Conservation (phyloP, 2,797 vertebrate genomes). For the Cirrhinus molitorella region DNA sequence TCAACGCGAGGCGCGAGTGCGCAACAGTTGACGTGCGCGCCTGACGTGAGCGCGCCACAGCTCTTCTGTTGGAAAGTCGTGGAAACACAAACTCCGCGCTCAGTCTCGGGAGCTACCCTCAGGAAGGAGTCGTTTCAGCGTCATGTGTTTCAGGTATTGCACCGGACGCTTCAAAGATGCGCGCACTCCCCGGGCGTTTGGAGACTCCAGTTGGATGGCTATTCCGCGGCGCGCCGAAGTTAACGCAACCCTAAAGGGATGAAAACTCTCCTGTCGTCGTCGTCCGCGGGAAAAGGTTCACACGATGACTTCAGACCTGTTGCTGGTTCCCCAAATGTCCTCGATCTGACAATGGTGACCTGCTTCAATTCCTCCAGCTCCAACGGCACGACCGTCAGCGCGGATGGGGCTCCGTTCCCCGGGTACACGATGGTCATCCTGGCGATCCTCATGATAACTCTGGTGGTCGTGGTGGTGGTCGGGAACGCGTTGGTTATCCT, state of each 20-base stretch:
- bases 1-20: slow-evolving; percentile 30
- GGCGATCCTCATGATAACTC: slow-evolving; percentile 83
- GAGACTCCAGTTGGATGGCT: slow-evolving; percentile 13
- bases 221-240: slow-evolving; percentile 29
- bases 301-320: slow-evolving; percentile 49
- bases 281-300: neutral
- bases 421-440: slow-evolving; percentile 77
- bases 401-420: slow-evolving; percentile 69
- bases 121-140: neutral
- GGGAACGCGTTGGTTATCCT: slow-evolving; percentile 90
- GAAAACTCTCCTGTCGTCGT: slow-evolving; percentile 22
- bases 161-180: neutral
- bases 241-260: slow-evolving; percentile 13
- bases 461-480: slow-evolving; percentile 84
- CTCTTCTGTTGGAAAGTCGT: neutral
- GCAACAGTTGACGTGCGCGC: no score
- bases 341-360: slow-evolving; percentile 74
- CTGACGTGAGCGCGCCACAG: no score
- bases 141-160: neutral
- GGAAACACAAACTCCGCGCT: neutral
- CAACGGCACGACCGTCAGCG: slow-evolving; percentile 56
- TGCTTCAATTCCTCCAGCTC: slow-evolving; percentile 69
- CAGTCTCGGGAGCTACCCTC: slow-evolving; percentile 22
- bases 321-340: slow-evolving; percentile 2
- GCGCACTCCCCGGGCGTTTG: slow-evolving; percentile 19